Evolutionary conservation across 2,888 invertebrate genomes (phyloP).

Genomic region (Lasius fuliginosus): DNA sequence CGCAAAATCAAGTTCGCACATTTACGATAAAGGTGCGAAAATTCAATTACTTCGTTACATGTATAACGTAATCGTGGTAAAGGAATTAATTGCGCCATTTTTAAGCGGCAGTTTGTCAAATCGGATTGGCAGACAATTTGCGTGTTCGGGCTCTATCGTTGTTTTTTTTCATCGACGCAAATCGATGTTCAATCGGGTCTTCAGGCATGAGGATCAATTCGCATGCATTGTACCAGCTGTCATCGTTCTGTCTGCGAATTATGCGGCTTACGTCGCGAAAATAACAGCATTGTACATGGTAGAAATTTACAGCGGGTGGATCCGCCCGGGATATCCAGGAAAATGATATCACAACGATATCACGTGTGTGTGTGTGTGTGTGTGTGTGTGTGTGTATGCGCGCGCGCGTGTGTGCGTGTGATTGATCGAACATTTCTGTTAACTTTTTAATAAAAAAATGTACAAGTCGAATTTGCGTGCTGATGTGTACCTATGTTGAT

Average conservation of each 20-base stretch:
- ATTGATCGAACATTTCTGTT: constrained; percentile 37
- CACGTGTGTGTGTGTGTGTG: not conserved
- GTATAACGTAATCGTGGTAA: constrained; percentile 10
- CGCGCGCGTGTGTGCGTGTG: not conserved
- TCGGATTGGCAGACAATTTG: not conserved
- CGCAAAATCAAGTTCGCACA: not conserved
- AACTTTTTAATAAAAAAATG: not conserved
- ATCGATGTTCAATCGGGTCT: constrained; percentile 19
- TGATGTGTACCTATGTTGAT: constrained; percentile 8
- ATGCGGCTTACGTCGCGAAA: constrained; percentile 24
- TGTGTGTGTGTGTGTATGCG: not conserved
- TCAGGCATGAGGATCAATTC: constrained; percentile 17
- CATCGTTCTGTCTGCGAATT: constrained; percentile 38
- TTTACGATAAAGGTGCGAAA: not conserved
- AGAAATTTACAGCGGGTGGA: constrained; percentile 22
- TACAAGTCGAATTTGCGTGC: not conserved
- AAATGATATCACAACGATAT: constrained; percentile 37
- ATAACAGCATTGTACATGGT: constrained; percentile 15
- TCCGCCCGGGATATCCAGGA: constrained; percentile 41
- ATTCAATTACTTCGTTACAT: not conserved
- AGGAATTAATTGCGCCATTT: constrained; percentile 10
- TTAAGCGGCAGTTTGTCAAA: not conserved
- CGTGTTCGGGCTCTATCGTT: not conserved
- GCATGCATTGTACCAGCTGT: constrained; percentile 13
- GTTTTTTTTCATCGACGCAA: not conserved